Percentiles rank a stretch among this genome's conserved stretches.
phyloP scores from a whole-genome alignment of 2,797 vertebrate species.

The Pantherophis vulpinus region DNA sequence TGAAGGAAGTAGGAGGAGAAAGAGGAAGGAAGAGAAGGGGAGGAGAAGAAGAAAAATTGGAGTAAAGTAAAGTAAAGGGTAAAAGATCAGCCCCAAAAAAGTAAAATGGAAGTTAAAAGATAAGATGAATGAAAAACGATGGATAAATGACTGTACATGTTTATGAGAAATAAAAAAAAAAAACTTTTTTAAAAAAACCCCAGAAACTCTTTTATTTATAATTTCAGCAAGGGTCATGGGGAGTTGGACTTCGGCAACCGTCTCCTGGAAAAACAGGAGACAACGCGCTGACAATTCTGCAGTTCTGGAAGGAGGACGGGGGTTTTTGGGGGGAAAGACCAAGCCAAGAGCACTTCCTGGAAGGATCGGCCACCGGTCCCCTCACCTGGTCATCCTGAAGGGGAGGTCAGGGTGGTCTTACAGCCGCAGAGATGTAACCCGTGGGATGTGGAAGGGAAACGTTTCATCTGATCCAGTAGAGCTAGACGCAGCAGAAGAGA shows the following conservation, averaged over 20 bases:
- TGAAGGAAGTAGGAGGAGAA: no score
- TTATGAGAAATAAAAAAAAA: no score
- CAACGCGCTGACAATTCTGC: background rate
- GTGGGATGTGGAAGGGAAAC: constrained; percentile 74
- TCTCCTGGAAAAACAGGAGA: no score
- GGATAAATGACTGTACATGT: no score
- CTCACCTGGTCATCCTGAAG: background rate
- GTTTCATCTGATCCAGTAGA: constrained; percentile 74
- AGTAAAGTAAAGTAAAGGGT: no score
- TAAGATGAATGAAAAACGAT: no score
- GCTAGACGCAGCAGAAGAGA: constrained; percentile 29
- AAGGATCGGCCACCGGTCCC: background rate
- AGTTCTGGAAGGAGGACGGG: background rate
- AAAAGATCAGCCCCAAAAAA: no score
- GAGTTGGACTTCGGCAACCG: background rate
- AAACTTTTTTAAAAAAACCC: no score
- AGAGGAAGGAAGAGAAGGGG: no score
- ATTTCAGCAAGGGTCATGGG: background rate
- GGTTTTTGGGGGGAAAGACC: background rate
- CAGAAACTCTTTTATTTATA: no score
- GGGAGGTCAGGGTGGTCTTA: constrained; percentile 28
- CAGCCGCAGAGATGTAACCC: constrained; percentile 72
- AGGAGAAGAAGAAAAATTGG: no score
- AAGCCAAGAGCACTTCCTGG: background rate
- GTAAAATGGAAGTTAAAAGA: no score